These are phyloP conservation scores for Erpetoichthys calabaricus DNA, from an alignment of 2,797 vertebrate genomes.

Conservation along the genomic window DNA sequence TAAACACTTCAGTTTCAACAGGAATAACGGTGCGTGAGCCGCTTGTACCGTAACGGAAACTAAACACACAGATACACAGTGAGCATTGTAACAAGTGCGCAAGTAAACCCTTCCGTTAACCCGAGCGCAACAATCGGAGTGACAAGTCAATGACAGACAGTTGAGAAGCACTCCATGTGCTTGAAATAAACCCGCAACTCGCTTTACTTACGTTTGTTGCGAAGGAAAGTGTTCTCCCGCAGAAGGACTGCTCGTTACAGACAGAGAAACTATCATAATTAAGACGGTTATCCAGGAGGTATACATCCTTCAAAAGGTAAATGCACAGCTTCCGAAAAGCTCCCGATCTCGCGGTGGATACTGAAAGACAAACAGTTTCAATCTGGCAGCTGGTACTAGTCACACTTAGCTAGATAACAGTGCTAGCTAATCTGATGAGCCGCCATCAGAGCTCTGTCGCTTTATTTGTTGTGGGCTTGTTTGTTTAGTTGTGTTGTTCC, in stretches of 20 bases:
- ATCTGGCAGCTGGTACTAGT: conserved; percentile 14
- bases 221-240: conserved; percentile 77
- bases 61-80: neutral
- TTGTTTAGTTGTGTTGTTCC: neutral
- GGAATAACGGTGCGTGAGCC: too few relatives aligned
- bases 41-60: neutral
- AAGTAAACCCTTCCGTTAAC: neutral
- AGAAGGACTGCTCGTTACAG: conserved; percentile 41
- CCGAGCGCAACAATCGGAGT: neutral
- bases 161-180: conserved; percentile 5
- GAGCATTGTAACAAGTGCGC: neutral
- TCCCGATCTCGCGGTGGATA: conserved; percentile 6
- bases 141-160: conserved; percentile 4
- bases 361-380: conserved; percentile 5
- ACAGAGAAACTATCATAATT: conserved; percentile 58
- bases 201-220: conserved; percentile 71
- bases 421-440: conserved; percentile 58
- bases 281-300: conserved; percentile 63
- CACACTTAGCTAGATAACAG: conserved; percentile 32
- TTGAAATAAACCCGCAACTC: conserved; percentile 13
- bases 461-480: conserved; percentile 25
- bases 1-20: too few relatives aligned
- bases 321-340: conserved; percentile 30
- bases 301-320: conserved; percentile 58
- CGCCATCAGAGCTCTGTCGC: conserved; percentile 59